Evolutionary conservation across 2,113 vertebrate genomes (phyloP), one percentile per base, ranked within the genome.

Genomic region (Neolamprologus kungweensis): DNA sequence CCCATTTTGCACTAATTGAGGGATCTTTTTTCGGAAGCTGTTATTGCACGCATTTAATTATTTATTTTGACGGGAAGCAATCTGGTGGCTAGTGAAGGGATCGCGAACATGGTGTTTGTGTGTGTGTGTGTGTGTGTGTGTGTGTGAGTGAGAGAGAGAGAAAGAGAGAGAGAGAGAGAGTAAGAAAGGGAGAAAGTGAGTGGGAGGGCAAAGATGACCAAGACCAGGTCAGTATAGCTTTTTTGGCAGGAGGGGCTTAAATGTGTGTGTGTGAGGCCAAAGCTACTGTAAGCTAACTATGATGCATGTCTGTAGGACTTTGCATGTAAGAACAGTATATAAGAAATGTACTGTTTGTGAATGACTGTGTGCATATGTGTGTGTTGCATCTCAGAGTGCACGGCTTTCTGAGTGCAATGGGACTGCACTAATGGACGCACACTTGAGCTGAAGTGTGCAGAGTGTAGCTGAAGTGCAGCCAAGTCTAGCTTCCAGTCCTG

Each of bases 61-160:
- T 96, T 96, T 95, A 96, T 95, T 96, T 96, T 95, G 94, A 93
- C 91, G 80, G 93, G 95, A 96, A 95, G 95, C 93, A 94, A 94
- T 95, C 94, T 95, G 94, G 94, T 92, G 92, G 92, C 90, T 85
- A 73, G 91, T 85, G 91, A 86, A 89, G 89, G 86, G 89, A 55
- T 73, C 21, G 47, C 51, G 81, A 54, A 71, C 10, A 31, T 26
- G 57, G 84, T 57, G 50, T 58, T n/a, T 54, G 87, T 79, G 87
- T 53, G 68, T 81, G 79, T 82, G 68, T 55, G 86, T 58, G 81
- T 40, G 83, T 42, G 84, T 21, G 81, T 53, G 86, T 54, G 85
- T 21, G 60, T 9, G 75, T 17, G 51, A 8, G 45, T 55, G 26
- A 37, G 45, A 4, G 13, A 51, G 17, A n/a, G 51, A 21, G n/a